Base-by-base conservation (phyloP, 2,888 invertebrate species). In the Nemoura dubitans region DNA sequence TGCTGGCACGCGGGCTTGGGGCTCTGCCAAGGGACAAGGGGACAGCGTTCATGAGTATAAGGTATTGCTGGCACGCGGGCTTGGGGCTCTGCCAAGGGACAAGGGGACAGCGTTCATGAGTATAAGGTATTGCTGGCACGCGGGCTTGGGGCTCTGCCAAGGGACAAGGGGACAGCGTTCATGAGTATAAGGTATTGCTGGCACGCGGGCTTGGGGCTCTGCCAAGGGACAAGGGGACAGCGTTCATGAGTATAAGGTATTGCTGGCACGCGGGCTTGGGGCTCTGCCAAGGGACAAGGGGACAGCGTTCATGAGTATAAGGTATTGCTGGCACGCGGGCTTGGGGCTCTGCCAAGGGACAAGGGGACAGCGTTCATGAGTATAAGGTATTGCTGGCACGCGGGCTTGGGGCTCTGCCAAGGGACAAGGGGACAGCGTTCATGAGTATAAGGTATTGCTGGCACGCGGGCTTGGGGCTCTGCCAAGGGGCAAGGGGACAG, bases 91-190 rank as follows among this genome's bases (percentile, higher is more conserved):
- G 30, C 80, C n/a, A n/a, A n/a, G n/a, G 28, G 28, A 6, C 36
- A 36, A 10, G 10, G 36, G 5, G 36, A 10, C 36, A 36, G 36
- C n/a, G n/a, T n/a, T n/a, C n/a, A n/a, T n/a, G n/a, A n/a, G n/a
- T n/a, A n/a, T n/a, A n/a, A n/a, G n/a, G 42, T 43, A 80, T 14
- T 28, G 80, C 80, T 26, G 26, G 80, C 80, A 80, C 0, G 80
- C 5, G 0, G 25, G 16, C 25, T 80, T 28, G 26, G 26, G 26
- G 80, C 80, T 26, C 80, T 80, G 28, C 77, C n/a, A n/a, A n/a
- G n/a, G 26, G 26, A n/a, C n/a, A n/a, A n/a, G n/a, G n/a, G n/a
- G n/a, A n/a, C n/a, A n/a, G n/a, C n/a, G n/a, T n/a, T n/a, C n/a
- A n/a, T n/a, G n/a, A n/a, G n/a, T n/a, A n/a, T n/a, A n/a, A n/a